phyloP scores from a whole-genome alignment of 1,140 invertebrate species.

The Sitodiplosis mosellana region DNA sequence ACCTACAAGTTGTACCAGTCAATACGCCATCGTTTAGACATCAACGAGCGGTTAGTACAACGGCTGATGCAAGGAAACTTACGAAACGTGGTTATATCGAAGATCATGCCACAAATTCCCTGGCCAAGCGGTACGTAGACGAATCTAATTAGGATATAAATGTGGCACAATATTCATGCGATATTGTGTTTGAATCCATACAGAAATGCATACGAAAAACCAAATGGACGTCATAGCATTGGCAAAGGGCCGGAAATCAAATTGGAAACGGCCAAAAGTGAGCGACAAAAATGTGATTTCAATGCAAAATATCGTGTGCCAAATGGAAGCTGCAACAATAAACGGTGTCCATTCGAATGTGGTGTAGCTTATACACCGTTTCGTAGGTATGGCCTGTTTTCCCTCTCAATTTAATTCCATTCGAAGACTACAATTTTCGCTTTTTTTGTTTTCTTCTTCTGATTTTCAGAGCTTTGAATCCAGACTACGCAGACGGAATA shows the following conservation, averaged over 20 bases:
- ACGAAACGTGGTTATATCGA: conserved; percentile 41
- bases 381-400: conserved; percentile 37
- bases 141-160: neutral
- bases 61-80: conserved; percentile 32
- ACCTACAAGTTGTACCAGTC: conserved; percentile 24
- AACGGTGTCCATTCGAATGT: conserved; percentile 37
- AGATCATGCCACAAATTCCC: conserved; percentile 39
- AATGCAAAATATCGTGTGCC: conserved; percentile 40
- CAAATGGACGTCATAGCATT: conserved; percentile 26
- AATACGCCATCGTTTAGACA: conserved; percentile 46
- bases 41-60: conserved; percentile 43
- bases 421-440: neutral
- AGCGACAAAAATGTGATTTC: conserved; percentile 12
- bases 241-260: conserved; percentile 30
- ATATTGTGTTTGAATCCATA: neutral
- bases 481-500: conserved; percentile 68
- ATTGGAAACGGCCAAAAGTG: conserved; percentile 12
- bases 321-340: conserved; percentile 71
- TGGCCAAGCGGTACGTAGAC: conserved; percentile 21
- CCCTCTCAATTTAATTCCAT: neutral
- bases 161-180: neutral
- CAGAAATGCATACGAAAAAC: conserved; percentile 13
- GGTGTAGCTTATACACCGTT: conserved; percentile 63
- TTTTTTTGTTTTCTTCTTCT: neutral
- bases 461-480: conserved; percentile 23